A percentile compares a stretch with the other conserved stretches of the same genome.
These are phyloP conservation scores for Aphyosemion australe DNA, from an alignment of 2,113 vertebrate species.

Conservation along the genomic window DNA sequence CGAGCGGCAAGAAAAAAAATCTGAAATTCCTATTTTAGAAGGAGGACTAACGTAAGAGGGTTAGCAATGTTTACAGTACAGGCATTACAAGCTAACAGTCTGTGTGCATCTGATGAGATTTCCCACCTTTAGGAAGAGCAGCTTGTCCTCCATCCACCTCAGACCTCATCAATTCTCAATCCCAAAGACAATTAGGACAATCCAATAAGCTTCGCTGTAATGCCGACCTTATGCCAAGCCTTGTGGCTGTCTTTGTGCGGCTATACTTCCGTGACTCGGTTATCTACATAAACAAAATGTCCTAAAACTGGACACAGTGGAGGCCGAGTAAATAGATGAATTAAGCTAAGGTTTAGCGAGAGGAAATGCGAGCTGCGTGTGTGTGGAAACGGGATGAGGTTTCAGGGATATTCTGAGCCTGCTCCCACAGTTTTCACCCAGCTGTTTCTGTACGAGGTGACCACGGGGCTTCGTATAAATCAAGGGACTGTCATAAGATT, in stretches of 20 bases:
- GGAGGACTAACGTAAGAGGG: too few species aligned
- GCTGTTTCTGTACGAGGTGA: slow-evolving; percentile 67
- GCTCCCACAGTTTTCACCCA: slow-evolving; percentile 60
- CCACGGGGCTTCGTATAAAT: slow-evolving; percentile 74
- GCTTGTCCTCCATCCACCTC: slow-evolving; percentile 56
- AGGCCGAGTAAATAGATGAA: slow-evolving; percentile 53
- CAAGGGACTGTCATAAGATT: slow-evolving; percentile 52
- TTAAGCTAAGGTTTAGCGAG: slow-evolving; percentile 64
- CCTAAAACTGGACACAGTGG: slow-evolving; percentile 32
- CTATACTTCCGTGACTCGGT: slow-evolving; percentile 33
- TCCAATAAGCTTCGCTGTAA: slow-evolving; percentile 74
- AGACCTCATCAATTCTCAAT: slow-evolving; percentile 70
- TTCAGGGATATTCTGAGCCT: slow-evolving; percentile 66
- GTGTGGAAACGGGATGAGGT: slow-evolving; percentile 46
- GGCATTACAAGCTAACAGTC: slow-evolving; percentile 26
- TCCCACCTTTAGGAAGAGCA: slow-evolving; percentile 57
- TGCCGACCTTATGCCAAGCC: slow-evolving; percentile 55
- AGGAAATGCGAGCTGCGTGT: slow-evolving; percentile 59
- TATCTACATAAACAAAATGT: slow-evolving; percentile 41
- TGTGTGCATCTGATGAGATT: slow-evolving; percentile 38
- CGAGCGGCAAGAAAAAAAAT: too few species aligned
- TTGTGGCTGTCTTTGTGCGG: slow-evolving; percentile 39
- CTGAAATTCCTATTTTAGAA: too few species aligned
- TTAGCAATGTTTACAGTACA: too few species aligned
- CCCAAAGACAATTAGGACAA: slow-evolving; percentile 79